Conservation (phyloP, 2,888 invertebrate species). For the Eutolmus rufibarbis region DNA sequence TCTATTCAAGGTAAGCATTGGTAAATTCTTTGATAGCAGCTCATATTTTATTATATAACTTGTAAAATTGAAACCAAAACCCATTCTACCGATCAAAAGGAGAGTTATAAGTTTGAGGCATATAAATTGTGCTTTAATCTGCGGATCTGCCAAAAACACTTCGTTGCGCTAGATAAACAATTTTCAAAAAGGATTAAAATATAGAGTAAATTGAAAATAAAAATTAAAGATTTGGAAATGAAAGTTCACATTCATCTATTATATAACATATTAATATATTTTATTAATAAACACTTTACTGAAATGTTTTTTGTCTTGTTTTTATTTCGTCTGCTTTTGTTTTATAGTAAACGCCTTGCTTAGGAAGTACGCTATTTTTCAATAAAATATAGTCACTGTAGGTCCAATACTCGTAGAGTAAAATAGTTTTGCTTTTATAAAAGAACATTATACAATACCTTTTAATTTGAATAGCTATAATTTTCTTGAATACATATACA, state of each 20-base stretch:
- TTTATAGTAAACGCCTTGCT: constrained; percentile 36
- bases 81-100: too few relatives aligned
- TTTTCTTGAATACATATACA: constrained; percentile 31
- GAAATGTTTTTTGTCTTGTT: constrained; percentile 3
- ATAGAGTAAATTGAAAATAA: not conserved
- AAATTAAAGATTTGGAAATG: not conserved
- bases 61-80: too few relatives aligned
- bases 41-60: too few relatives aligned
- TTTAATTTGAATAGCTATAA: constrained; percentile 34
- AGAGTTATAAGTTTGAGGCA: too few relatives aligned
- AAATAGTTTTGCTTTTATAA: constrained; percentile 32
- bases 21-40: too few relatives aligned
- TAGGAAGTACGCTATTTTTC: constrained; percentile 37
- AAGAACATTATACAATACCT: constrained; percentile 32
- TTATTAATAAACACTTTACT: constrained; percentile 36
- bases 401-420: constrained; percentile 38
- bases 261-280: constrained; percentile 38
- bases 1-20: too few relatives aligned
- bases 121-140: too few relatives aligned
- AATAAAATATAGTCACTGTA: constrained; percentile 34
- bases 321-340: not conserved
- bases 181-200: not conserved
- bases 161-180: too few relatives aligned
- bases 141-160: too few relatives aligned
- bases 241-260: not conserved